phyloP scores from a whole-genome alignment of 1,140 invertebrate species.

The Scaptomyza graminum region DNA sequence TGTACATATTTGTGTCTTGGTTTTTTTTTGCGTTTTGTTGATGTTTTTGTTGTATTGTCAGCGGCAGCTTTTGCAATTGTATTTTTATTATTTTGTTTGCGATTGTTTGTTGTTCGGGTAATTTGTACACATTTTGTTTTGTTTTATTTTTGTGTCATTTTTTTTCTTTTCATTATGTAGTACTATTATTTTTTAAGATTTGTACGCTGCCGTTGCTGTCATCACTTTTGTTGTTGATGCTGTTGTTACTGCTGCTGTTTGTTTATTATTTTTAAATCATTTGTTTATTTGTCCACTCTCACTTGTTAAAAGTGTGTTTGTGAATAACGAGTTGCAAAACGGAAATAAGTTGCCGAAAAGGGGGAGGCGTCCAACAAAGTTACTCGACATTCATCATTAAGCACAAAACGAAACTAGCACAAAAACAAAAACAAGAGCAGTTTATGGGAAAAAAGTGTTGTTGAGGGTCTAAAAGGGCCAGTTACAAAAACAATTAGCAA shows the following conservation, averaged over 20 bases:
- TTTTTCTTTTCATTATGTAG: conserved; percentile 24
- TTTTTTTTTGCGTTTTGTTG: conserved; percentile 48
- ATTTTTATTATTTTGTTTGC: conserved; percentile 43
- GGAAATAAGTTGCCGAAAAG: conserved; percentile 66
- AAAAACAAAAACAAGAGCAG: conserved; percentile 50
- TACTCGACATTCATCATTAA: conserved; percentile 35
- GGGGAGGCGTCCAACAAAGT: conserved; percentile 16
- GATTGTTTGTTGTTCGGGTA: conserved; percentile 58
- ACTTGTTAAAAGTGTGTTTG: conserved; percentile 38
- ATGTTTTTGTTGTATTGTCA: conserved; percentile 60
- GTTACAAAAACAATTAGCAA: conserved; percentile 69
- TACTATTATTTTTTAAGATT: conserved; percentile 38
- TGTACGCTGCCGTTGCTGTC: conserved; percentile 48
- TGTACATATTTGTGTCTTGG: conserved; percentile 68
- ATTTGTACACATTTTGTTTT: conserved; percentile 77
- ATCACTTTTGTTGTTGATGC: conserved; percentile 23
- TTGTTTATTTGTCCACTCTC: conserved; percentile 63
- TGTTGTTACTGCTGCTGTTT: conserved; percentile 27
- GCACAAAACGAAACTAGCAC: conserved; percentile 47
- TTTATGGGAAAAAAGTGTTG: conserved; percentile 58
- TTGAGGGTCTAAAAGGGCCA: conserved; percentile 9
- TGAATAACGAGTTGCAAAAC: conserved; percentile 67
- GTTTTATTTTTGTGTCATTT: conserved; percentile 50
- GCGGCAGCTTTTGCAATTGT: conserved; percentile 61
- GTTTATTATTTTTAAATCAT: conserved; percentile 62